phyloP scores from a whole-genome alignment of 2,888 invertebrate species.

The Drosophila diplacantha region DNA sequence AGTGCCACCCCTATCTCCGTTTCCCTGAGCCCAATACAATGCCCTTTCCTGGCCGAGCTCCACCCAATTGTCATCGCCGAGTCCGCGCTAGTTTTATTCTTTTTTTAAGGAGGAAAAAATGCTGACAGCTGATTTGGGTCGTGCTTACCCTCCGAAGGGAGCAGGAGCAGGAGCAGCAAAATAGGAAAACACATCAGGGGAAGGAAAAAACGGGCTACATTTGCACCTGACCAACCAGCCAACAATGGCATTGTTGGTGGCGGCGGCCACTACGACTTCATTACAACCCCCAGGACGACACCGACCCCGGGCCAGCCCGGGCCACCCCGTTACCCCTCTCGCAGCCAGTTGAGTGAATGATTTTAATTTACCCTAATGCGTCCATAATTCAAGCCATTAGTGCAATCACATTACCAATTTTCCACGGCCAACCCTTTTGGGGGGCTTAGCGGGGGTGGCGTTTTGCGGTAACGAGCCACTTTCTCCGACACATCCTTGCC shows the following conservation, averaged over 20 bases:
- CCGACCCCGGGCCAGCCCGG: background rate
- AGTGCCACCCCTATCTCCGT: background rate
- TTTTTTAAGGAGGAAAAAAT: conserved; percentile 16
- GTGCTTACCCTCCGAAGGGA: background rate
- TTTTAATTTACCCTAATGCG: conserved; percentile 78
- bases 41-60: conserved; percentile 4
- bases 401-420: conserved; percentile 75
- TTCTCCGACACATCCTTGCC: conserved; percentile 10
- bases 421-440: conserved; percentile 55
- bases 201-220: conserved; percentile 16
- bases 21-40: background rate
- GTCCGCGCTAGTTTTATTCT: conserved; percentile 3
- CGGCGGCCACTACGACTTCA: conserved; percentile 58
- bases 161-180: background rate
- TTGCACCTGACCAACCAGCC: conserved; percentile 64
- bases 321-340: background rate
- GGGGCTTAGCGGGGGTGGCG: conserved; percentile 1
- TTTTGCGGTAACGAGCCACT: conserved; percentile 22
- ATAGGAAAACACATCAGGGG: conserved; percentile 23
- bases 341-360: conserved; percentile 56
- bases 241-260: conserved; percentile 56
- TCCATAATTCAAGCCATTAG: conserved; percentile 77
- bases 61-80: conserved; percentile 36
- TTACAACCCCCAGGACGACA: conserved; percentile 38
- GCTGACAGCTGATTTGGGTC: conserved; percentile 35